A percentile compares a stretch with the other conserved stretches of the same genome.
These are phyloP conservation scores for Chloropsis cyanopogon DNA, from an alignment of 2,113 vertebrate species.

Conservation along the genomic window DNA sequence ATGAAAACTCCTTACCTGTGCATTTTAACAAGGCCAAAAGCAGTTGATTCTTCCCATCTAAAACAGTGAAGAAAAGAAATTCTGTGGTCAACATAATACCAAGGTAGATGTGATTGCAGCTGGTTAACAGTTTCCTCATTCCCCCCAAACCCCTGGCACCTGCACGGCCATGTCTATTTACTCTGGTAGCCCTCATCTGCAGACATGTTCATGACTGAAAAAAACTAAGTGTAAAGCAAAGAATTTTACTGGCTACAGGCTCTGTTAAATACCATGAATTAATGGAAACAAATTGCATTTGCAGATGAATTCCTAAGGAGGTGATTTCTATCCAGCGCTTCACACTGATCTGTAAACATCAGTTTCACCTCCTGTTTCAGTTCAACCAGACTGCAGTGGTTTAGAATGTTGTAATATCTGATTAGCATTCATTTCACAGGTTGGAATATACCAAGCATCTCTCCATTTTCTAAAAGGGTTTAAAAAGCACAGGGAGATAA, in stretches of 20 bases:
- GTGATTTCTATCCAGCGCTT: background rate
- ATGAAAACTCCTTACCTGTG: slow-evolving; percentile 81
- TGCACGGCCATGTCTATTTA: background rate
- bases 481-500: background rate
- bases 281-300: background rate
- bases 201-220: background rate
- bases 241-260: background rate
- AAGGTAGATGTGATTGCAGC: background rate
- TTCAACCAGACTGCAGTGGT: background rate
- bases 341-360: background rate
- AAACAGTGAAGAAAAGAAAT: slow-evolving; percentile 19
- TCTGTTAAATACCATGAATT: background rate
- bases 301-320: background rate
- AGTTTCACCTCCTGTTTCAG: background rate
- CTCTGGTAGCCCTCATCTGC: background rate
- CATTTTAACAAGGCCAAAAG: slow-evolving; percentile 94
- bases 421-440: background rate
- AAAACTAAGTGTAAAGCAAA: background rate
- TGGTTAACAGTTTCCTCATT: background rate
- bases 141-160: background rate
- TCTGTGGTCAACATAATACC: background rate
- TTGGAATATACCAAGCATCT: background rate
- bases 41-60: slow-evolving; percentile 97
- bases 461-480: background rate
- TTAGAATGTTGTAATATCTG: background rate